phyloP scores from a whole-genome alignment of 2,113 vertebrate species.

The Sisor rabdophorus region DNA sequence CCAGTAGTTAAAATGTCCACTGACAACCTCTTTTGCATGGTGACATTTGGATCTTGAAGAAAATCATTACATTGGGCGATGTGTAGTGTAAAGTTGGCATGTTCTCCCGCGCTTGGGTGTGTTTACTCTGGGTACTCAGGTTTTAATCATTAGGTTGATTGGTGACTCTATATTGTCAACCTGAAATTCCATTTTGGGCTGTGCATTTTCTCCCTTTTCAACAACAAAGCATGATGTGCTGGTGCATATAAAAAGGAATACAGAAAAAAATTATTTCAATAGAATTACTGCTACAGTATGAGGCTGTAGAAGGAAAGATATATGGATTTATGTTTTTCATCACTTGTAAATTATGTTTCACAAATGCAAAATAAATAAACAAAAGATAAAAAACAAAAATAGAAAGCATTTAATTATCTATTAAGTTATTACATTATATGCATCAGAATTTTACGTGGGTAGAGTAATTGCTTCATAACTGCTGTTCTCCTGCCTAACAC shows the following conservation, averaged over 20 bases:
- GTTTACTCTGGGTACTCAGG: too few species aligned
- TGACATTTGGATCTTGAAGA: constrained; percentile 43
- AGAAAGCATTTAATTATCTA: too few species aligned
- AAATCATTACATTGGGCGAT: constrained; percentile 42
- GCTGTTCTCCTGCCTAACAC: not conserved
- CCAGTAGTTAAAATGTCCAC: too few species aligned
- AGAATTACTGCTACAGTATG: not conserved
- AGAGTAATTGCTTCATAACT: not conserved
- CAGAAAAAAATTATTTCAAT: not conserved
- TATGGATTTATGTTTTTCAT: constrained; percentile 2
- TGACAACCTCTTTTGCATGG: constrained; percentile 32
- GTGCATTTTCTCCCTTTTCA: constrained; percentile 37
- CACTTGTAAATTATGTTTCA: not conserved
- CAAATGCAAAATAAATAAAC: not conserved
- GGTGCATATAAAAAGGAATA: constrained; percentile 19
- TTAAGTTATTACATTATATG: too few species aligned
- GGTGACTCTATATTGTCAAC: too few species aligned
- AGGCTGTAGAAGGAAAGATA: not conserved
- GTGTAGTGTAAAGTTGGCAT: constrained; percentile 21
- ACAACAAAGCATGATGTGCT: constrained; percentile 1
- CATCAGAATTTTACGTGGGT: too few species aligned
- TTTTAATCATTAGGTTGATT: too few species aligned
- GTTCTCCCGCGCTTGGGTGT: too few species aligned
- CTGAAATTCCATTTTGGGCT: constrained; percentile 40
- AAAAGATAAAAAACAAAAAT: not conserved